These are phyloP conservation scores for Cosmia pyralina DNA, from an alignment of 2,888 invertebrate genomes.

Conservation along the genomic window DNA sequence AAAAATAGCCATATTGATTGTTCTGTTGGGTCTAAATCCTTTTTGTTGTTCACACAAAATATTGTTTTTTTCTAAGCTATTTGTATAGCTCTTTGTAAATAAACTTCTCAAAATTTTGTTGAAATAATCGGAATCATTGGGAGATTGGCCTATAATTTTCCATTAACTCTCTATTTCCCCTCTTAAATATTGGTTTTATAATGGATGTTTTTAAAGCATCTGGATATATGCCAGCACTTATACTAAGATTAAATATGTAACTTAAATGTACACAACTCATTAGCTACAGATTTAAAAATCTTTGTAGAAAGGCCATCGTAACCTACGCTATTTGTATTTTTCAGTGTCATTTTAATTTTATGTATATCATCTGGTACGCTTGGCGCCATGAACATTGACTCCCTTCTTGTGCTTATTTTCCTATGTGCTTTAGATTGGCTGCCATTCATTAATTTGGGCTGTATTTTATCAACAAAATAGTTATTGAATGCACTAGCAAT, in stretches of 20 bases:
- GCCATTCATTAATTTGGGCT: background rate
- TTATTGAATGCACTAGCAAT: too few relatives aligned
- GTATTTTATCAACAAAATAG: conserved; percentile 6
- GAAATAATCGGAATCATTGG: too few relatives aligned
- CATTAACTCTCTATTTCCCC: background rate
- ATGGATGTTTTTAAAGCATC: background rate
- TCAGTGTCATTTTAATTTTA: background rate
- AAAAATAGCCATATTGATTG: conserved; percentile 5
- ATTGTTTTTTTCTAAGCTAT: conserved; percentile 1
- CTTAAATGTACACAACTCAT: background rate
- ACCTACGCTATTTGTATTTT: background rate
- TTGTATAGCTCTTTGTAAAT: background rate
- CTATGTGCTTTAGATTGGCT: background rate
- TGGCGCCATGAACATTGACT: background rate
- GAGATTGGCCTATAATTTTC: too few relatives aligned
- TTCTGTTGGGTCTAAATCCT: background rate
- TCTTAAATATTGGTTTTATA: background rate
- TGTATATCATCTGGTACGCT: background rate
- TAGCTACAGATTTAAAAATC: background rate
- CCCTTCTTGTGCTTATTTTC: background rate
- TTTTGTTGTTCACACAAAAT: conserved; percentile 12
- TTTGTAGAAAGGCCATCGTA: background rate
- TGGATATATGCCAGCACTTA: background rate
- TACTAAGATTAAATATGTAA: background rate
- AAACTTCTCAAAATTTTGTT: background rate